Conservation (phyloP, 2,888 invertebrate species). For the Cerastoderma edule region DNA sequence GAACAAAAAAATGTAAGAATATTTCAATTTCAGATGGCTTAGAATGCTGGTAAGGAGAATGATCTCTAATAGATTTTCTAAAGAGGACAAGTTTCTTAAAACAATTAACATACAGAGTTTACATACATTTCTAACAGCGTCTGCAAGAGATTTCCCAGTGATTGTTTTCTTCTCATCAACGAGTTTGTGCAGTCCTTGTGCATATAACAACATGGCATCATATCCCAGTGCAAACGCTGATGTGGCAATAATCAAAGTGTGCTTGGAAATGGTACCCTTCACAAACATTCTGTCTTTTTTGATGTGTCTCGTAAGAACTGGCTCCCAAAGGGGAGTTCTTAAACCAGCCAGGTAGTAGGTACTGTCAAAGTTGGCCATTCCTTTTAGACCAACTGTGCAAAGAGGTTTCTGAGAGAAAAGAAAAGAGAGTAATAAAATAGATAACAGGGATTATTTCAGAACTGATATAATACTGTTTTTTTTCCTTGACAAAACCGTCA, state of each 20-base stretch:
- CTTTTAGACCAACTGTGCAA: constrained; percentile 58
- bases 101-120: too few relatives aligned
- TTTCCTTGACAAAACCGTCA: too few relatives aligned
- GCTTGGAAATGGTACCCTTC: constrained; percentile 46
- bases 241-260: constrained; percentile 49
- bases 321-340: constrained; percentile 53
- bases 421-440: neutral
- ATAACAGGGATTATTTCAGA: too few relatives aligned
- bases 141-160: constrained; percentile 48
- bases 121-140: constrained; percentile 56
- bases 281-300: constrained; percentile 50
- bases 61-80: too few relatives aligned
- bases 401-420: constrained; percentile 41
- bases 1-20: too few relatives aligned
- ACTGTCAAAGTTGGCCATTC: constrained; percentile 41
- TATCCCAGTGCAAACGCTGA: constrained; percentile 63
- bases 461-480: too few relatives aligned
- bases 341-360: constrained; percentile 54
- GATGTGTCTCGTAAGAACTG: constrained; percentile 44
- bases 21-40: too few relatives aligned
- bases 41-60: too few relatives aligned
- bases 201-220: constrained; percentile 60
- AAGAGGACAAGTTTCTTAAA: too few relatives aligned
- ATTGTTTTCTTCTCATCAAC: constrained; percentile 48
- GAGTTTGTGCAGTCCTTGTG: constrained; percentile 48